Evolutionary conservation across 2,113 vertebrate genomes (phyloP).

Genomic region (Columba janthina): DNA sequence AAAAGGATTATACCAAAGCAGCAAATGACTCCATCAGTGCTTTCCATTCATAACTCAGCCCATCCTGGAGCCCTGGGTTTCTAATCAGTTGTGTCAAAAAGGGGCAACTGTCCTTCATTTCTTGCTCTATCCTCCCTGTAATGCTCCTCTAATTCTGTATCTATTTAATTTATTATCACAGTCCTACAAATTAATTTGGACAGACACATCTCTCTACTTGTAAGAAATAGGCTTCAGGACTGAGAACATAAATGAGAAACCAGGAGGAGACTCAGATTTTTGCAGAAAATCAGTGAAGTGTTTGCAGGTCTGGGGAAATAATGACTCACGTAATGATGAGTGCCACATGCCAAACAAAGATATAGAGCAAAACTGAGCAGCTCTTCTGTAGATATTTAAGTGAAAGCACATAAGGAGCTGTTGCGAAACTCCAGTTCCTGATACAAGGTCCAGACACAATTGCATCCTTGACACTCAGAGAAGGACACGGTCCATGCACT

Average conservation of each 20-base stretch:
- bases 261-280: background rate
- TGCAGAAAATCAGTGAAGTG: background rate
- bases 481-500: background rate
- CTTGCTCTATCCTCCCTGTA: background rate
- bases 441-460: background rate
- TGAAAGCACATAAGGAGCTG: background rate
- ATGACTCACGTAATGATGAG: fast-evolving
- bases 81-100: background rate
- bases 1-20: background rate
- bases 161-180: background rate
- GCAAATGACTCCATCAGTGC: background rate
- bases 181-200: background rate
- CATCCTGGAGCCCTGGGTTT: background rate
- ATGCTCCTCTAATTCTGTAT: background rate
- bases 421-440: background rate
- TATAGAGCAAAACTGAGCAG: background rate
- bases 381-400: fast-evolving
- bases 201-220: background rate
- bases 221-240: background rate
- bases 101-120: background rate
- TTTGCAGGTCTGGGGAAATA: background rate
- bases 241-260: background rate
- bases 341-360: background rate
- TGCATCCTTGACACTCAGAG: background rate
- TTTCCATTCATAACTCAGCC: background rate